Evolutionary conservation across 2,888 invertebrate genomes (phyloP).

Genomic region (Pachycephus smyrnensis): DNA sequence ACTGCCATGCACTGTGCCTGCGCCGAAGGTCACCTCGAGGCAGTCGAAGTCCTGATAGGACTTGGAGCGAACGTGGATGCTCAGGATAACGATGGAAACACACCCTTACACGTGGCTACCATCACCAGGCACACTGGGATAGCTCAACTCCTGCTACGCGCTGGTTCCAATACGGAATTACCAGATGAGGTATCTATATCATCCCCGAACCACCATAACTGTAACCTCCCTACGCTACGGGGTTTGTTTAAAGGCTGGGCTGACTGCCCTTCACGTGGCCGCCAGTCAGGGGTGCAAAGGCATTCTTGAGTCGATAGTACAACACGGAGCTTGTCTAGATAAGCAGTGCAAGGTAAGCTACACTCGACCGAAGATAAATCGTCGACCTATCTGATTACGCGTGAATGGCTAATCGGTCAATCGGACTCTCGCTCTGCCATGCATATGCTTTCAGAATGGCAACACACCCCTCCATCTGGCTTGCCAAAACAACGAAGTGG

Average conservation of each 20-base stretch:
- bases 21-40: slow-evolving; percentile 75
- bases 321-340: slow-evolving; percentile 75
- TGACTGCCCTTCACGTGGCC: slow-evolving; percentile 77
- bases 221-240: not conserved
- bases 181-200: slow-evolving; percentile 61
- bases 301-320: slow-evolving; percentile 76
- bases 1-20: slow-evolving; percentile 80
- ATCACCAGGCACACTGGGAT: slow-evolving; percentile 81
- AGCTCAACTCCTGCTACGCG: slow-evolving; percentile 77
- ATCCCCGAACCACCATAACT: not conserved
- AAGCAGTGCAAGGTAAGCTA: slow-evolving; percentile 75
- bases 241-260: slow-evolving; percentile 72
- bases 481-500: slow-evolving; percentile 78
- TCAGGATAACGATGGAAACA: slow-evolving; percentile 78
- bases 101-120: slow-evolving; percentile 82
- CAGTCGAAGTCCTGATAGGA: slow-evolving; percentile 72
- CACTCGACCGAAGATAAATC: not conserved
- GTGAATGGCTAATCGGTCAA: not conserved
- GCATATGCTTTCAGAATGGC: slow-evolving; percentile 70
- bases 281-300: slow-evolving; percentile 78
- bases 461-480: slow-evolving; percentile 82
- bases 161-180: slow-evolving; percentile 74
- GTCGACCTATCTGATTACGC: not conserved
- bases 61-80: slow-evolving; percentile 77
- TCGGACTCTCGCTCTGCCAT: not conserved